A percentile compares a stretch with the other conserved stretches of the same genome.
These are phyloP conservation scores for Octomys mimax DNA, from an alignment of 2,797 vertebrate genomes.

Conservation along the genomic window DNA sequence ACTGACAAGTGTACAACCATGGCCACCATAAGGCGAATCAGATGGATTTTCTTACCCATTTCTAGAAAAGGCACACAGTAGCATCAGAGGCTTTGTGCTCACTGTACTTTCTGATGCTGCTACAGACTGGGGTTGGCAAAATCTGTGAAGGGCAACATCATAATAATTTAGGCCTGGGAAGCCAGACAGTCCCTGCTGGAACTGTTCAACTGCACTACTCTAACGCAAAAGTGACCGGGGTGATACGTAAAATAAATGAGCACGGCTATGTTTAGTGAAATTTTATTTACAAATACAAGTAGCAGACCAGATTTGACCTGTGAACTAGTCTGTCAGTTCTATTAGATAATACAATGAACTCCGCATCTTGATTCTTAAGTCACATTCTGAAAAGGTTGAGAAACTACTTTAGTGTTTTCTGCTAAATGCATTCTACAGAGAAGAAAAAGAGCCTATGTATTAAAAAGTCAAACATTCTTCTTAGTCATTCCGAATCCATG, in stretches of 20 bases:
- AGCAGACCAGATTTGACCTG: neutral
- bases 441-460: neutral
- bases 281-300: neutral
- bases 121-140: neutral
- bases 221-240: neutral
- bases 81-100: neutral
- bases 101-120: neutral
- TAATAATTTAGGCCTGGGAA: neutral
- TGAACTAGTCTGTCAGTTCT: neutral
- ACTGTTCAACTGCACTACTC: neutral
- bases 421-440: neutral
- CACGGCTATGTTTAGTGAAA: neutral
- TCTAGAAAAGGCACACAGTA: neutral
- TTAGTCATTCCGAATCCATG: neutral
- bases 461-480: neutral
- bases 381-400: neutral
- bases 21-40: neutral
- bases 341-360: neutral
- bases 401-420: slow-evolving; percentile 30
- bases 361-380: neutral
- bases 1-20: neutral
- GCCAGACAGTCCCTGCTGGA: neutral
- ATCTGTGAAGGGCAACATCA: neutral
- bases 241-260: neutral
- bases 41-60: neutral